These are phyloP conservation scores for Scomber colias DNA, from an alignment of 2,113 vertebrate genomes.

Conservation along the genomic window DNA sequence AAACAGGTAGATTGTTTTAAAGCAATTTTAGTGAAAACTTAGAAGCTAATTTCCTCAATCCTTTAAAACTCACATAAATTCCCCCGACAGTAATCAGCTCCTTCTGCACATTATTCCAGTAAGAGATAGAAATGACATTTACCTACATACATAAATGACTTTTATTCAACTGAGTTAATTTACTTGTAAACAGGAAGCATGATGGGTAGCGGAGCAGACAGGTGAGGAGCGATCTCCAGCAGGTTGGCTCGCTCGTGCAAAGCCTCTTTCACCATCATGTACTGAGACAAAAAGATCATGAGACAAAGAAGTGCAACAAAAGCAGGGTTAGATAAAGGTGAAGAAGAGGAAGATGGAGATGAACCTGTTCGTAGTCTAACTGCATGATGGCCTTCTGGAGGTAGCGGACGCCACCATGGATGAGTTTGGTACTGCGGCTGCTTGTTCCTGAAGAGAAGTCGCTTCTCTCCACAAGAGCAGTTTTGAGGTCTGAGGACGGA, in stretches of 20 bases:
- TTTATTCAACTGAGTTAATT: slow-evolving; percentile 45
- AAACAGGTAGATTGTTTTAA: too few relatives aligned
- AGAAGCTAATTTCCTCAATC: too few relatives aligned
- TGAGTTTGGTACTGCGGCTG: slow-evolving; percentile 98
- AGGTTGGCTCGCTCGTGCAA: slow-evolving; percentile 94
- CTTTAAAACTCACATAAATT: too few relatives aligned
- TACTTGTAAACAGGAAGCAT: slow-evolving; percentile 99
- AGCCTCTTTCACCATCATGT: slow-evolving; percentile 96
- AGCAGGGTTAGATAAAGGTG: accelerated
- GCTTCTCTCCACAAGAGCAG: slow-evolving; percentile 94
- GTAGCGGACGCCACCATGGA: slow-evolving; percentile 97
- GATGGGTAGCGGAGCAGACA: slow-evolving; percentile 93
- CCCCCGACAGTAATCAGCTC: too few relatives aligned
- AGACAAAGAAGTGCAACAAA: not conserved
- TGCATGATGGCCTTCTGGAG: slow-evolving; percentile 98
- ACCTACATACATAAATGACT: too few relatives aligned
- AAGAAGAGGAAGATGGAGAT: not conserved
- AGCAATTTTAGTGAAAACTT: too few relatives aligned
- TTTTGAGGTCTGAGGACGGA: slow-evolving; percentile 91
- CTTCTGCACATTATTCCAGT: too few relatives aligned
- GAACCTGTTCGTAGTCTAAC: slow-evolving; percentile 95
- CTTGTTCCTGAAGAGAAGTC: slow-evolving; percentile 98
- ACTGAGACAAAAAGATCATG: slow-evolving; percentile 77
- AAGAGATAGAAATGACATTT: too few relatives aligned
- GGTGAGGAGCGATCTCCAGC: slow-evolving; percentile 94